These are phyloP conservation scores for Eupithecia subumbrata DNA, from an alignment of 2,888 invertebrate species.

Conservation along the genomic window DNA sequence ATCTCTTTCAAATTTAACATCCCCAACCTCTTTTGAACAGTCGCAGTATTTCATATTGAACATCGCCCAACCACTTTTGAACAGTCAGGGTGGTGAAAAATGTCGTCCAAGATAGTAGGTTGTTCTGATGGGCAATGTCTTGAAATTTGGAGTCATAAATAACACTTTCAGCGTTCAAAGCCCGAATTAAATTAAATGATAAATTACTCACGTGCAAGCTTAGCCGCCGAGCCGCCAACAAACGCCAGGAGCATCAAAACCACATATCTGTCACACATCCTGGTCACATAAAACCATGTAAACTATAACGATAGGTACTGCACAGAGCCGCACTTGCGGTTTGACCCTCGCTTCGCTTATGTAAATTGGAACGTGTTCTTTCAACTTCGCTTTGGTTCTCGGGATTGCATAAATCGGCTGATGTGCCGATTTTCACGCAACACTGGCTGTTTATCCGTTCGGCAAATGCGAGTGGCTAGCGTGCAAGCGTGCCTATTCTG, in stretches of 20 bases:
- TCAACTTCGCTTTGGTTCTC: constrained; percentile 56
- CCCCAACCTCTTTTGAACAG: neutral
- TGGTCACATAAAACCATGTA: constrained; percentile 47
- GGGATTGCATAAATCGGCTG: constrained; percentile 75
- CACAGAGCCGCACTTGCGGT: constrained; percentile 62
- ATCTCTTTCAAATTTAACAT: neutral
- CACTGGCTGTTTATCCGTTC: constrained; percentile 69
- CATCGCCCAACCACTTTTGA: neutral
- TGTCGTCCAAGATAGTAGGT: neutral
- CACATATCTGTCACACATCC: constrained; percentile 72
- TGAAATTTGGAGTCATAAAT: neutral
- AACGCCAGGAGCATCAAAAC: constrained; percentile 61
- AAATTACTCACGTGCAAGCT: constrained; percentile 72
- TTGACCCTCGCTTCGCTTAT: constrained; percentile 63
- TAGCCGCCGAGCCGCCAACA: constrained; percentile 58
- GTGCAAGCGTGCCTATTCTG: constrained; percentile 56
- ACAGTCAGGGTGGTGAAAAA: neutral
- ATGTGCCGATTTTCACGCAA: constrained; percentile 81
- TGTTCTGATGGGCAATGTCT: neutral
- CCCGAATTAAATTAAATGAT: neutral
- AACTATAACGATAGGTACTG: constrained; percentile 39
- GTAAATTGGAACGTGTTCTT: constrained; percentile 76
- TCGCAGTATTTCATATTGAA: neutral
- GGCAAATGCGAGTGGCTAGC: constrained; percentile 63
- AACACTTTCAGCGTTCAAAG: neutral